A percentile compares a stretch with the other conserved stretches of the same genome.
phyloP scores from a whole-genome alignment of 2,797 vertebrate species.

The Ceyx erithaca region DNA sequence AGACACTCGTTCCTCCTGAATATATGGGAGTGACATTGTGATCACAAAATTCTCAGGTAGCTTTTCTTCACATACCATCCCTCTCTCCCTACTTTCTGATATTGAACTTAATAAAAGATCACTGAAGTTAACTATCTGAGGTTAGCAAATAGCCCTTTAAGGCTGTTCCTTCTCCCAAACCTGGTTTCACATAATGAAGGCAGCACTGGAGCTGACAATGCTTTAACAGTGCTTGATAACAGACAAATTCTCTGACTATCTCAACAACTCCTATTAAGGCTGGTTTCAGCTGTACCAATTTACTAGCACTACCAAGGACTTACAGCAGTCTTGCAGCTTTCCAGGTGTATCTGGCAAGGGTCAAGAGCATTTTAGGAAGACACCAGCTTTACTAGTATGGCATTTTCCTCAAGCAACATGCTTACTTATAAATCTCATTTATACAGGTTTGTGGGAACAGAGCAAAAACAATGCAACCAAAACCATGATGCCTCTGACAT shows the following conservation, averaged over 20 bases:
- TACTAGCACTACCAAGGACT: background rate
- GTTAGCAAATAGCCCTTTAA: background rate
- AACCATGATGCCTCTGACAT: background rate
- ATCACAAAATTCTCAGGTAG: background rate
- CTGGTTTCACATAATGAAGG: background rate
- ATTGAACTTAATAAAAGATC: background rate
- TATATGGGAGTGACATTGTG: background rate
- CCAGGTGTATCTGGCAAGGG: background rate
- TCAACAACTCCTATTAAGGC: background rate
- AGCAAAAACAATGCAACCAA: background rate
- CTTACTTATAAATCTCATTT: background rate
- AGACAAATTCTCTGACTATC: background rate
- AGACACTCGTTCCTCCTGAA: conserved; percentile 96
- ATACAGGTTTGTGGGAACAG: background rate
- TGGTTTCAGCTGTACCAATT: background rate
- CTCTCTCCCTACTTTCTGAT: background rate
- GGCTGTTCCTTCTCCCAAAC: background rate
- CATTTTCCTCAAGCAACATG: background rate
- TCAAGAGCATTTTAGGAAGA: background rate
- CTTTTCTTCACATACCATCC: background rate
- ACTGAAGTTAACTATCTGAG: background rate
- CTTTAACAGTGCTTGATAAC: fast-evolving
- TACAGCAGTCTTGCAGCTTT: background rate
- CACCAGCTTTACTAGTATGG: background rate
- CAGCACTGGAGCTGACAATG: background rate